Conservation (phyloP, 1,140 invertebrate species). For the Macrostomum lignano region DNA sequence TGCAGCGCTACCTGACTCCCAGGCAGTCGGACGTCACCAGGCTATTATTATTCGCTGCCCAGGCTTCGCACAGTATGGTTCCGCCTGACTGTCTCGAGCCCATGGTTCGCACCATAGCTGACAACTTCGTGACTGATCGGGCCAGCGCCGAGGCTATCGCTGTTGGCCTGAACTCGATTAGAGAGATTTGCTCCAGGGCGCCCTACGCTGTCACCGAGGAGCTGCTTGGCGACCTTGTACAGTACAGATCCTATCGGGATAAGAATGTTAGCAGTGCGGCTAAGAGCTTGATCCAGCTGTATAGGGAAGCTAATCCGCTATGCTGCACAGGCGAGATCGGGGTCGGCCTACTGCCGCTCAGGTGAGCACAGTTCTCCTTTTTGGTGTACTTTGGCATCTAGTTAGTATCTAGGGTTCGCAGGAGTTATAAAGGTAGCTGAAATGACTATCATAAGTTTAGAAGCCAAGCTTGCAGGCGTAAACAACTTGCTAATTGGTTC, state of each 20-base stretch:
- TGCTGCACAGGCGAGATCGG: no score
- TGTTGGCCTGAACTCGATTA: slow-evolving; percentile 70
- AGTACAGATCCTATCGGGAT: slow-evolving; percentile 71
- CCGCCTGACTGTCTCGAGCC: slow-evolving; percentile 71
- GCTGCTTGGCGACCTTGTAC: slow-evolving; percentile 55
- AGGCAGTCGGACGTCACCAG: slow-evolving; percentile 79
- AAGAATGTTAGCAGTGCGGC: slow-evolving; percentile 45
- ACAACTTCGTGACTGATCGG: slow-evolving; percentile 90
- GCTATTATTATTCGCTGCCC: slow-evolving; percentile 69
- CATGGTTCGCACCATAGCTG: slow-evolving; percentile 58
- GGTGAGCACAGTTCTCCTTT: no score
- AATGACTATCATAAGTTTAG: no score
- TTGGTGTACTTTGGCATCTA: no score
- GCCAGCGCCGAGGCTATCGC: slow-evolving; percentile 93
- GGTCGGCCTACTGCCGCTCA: no score
- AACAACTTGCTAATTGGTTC: no score
- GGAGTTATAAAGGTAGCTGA: no score
- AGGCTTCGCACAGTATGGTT: slow-evolving; percentile 72
- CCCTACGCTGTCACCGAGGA: slow-evolving; percentile 67
- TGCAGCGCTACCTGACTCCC: slow-evolving; percentile 62
- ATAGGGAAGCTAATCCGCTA: no score
- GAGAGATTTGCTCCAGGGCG: slow-evolving; percentile 65
- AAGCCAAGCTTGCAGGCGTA: no score
- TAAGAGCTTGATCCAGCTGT: slow-evolving; percentile 60
- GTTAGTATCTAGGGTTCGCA: no score